Base-by-base conservation (phyloP, 1,140 invertebrate genomes). In the Glossosoma conforme region DNA sequence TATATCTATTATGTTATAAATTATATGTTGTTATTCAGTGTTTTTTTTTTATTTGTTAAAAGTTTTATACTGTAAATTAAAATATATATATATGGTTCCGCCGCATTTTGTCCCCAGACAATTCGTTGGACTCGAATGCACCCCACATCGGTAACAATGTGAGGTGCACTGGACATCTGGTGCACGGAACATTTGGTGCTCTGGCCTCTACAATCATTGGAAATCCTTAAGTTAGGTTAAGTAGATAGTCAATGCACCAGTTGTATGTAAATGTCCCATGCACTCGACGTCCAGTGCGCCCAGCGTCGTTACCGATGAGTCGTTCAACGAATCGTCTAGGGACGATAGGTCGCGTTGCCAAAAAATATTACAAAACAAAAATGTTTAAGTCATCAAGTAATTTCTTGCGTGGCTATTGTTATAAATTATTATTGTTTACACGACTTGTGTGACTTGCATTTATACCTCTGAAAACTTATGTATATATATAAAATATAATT, bases 31-130 rank as follows among this genome's bases (percentile, higher is more conserved):
- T 38, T 38, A 38, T 38, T 38, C 36, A 38, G 36, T 38, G 36
- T 38, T 38, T 38, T 38, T 38, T 38, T 38, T 38, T 28, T n/a
- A 38, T 38, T 38, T 38, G 36, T 38, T 38, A 38, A 6, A 38
- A 38, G 36, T n/a, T 38, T 38, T 38, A 38, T 17, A 38, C 36
- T 43, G 25, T 28, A 43, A 43, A 11, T 21, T 25, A 22, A 25
- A 43, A 41, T 13, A 40, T 19, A 9, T 9, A 30, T 30, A 30
- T n/a, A 30, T 9, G 8, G n/a, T n/a, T n/a, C n/a, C n/a, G n/a
- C n/a, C n/a, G n/a, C n/a, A n/a, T n/a, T n/a, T n/a, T n/a, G n/a
- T n/a, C n/a, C n/a, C n/a, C n/a, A n/a, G n/a, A n/a, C n/a, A n/a
- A n/a, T n/a, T n/a, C n/a, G n/a, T n/a, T n/a, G n/a, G n/a, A n/a